Percentiles rank a stretch among this genome's conserved stretches.
These are phyloP conservation scores for Chrysotoxum bicinctum DNA, from an alignment of 2,888 invertebrate genomes.

Conservation along the genomic window DNA sequence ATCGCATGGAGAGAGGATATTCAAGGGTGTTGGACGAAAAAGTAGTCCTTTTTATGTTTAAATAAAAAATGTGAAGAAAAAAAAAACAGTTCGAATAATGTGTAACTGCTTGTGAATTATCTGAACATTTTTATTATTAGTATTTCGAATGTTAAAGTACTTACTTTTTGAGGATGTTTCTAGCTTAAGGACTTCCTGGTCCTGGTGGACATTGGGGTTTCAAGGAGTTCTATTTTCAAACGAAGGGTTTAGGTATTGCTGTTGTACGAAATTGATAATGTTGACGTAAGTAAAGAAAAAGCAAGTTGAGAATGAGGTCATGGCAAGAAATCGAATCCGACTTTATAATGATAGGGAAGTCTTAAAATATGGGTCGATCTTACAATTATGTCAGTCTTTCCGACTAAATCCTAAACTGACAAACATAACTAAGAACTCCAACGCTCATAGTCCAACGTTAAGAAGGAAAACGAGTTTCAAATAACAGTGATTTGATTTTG, in stretches of 20 bases:
- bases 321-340: no score
- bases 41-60: background rate
- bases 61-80: background rate
- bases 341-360: no score
- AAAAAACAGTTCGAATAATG: background rate
- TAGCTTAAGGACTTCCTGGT: conserved; percentile 6
- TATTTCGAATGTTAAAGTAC: conserved; percentile 4
- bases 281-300: no score
- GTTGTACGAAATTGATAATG: no score
- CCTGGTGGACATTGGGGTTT: background rate
- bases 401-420: no score
- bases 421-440: no score
- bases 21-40: background rate
- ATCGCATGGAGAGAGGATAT: conserved; percentile 3
- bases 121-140: background rate
- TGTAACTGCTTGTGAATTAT: conserved; percentile 19
- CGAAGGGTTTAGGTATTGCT: background rate
- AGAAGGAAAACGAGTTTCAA: no score
- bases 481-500: no score
- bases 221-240: background rate
- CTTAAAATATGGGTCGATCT: no score
- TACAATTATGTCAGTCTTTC: no score
- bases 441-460: no score
- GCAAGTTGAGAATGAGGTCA: no score
- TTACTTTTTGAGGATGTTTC: conserved; percentile 1